Evolutionary conservation across 2,797 vertebrate genomes (phyloP).

Genomic region (Lutjanus argentimaculatus): DNA sequence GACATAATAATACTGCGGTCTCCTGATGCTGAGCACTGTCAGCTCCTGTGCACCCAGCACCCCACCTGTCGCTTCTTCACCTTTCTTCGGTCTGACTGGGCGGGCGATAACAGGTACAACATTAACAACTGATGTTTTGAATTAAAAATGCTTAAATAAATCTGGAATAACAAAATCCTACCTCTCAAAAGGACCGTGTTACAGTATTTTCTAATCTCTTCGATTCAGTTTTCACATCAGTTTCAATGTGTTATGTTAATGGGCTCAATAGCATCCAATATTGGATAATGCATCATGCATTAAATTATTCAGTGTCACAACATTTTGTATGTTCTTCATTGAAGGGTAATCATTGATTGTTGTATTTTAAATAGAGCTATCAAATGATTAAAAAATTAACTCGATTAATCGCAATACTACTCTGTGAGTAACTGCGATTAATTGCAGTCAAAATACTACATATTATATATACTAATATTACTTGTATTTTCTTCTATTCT

Average conservation of each 20-base stretch:
- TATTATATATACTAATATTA: too few species aligned
- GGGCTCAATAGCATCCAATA: neutral
- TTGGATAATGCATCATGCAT: neutral
- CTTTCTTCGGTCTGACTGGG: neutral
- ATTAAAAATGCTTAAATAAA: neutral
- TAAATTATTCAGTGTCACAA: neutral
- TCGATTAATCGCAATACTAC: too few species aligned
- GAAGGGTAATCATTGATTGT: neutral
- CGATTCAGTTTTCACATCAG: neutral
- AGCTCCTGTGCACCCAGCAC: slow-evolving; percentile 3
- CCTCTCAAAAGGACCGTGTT: neutral
- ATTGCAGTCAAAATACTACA: too few species aligned
- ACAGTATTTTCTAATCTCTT: neutral
- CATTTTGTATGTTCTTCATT: neutral
- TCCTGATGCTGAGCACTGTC: slow-evolving; percentile 2
- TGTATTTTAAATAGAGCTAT: too few species aligned
- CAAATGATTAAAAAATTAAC: too few species aligned
- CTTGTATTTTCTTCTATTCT: too few species aligned
- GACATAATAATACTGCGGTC: neutral
- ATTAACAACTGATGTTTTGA: neutral
- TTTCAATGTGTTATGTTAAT: neutral
- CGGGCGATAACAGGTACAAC: neutral
- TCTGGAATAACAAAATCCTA: neutral
- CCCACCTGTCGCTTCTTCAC: neutral
- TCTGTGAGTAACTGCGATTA: too few species aligned